These are phyloP conservation scores for Nematopogon swammerdamellus DNA, from an alignment of 2,888 invertebrate genomes.

Conservation along the genomic window DNA sequence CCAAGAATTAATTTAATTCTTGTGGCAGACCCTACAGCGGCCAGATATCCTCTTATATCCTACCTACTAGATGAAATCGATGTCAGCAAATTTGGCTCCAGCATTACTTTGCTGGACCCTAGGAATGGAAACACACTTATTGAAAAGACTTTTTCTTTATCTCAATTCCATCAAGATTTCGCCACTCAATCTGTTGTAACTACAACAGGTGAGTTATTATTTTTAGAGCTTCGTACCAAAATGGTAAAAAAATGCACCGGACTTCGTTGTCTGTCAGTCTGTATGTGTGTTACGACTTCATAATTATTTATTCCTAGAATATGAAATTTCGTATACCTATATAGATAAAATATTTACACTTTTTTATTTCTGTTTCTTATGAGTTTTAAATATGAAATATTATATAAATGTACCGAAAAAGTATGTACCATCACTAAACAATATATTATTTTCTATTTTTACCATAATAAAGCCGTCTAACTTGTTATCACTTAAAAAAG, in stretches of 20 bases:
- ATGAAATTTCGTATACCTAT: too few relatives aligned
- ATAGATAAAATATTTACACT: too few relatives aligned
- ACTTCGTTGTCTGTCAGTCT: too few relatives aligned
- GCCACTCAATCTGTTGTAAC: constrained; percentile 6
- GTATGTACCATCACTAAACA: background rate
- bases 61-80: constrained; percentile 52
- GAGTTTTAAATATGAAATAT: too few relatives aligned
- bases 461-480: too few relatives aligned
- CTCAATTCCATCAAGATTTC: constrained; percentile 40
- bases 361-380: too few relatives aligned
- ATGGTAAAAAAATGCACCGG: too few relatives aligned
- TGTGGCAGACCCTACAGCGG: constrained; percentile 46
- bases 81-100: constrained; percentile 54
- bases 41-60: constrained; percentile 26
- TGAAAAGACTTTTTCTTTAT: constrained; percentile 44
- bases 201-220: constrained; percentile 4
- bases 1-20: constrained; percentile 51
- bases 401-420: too few relatives aligned
- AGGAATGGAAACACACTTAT: constrained; percentile 47
- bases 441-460: constrained; percentile 1
- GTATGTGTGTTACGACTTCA: too few relatives aligned
- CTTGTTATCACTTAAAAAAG: too few relatives aligned
- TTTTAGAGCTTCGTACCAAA: too few relatives aligned
- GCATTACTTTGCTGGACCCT: constrained; percentile 56
- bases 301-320: too few relatives aligned